A percentile compares a stretch with the other conserved stretches of the same genome.
Evolutionary conservation across 2,797 vertebrate genomes (phyloP).

Genomic region (Vireo griseus): DNA sequence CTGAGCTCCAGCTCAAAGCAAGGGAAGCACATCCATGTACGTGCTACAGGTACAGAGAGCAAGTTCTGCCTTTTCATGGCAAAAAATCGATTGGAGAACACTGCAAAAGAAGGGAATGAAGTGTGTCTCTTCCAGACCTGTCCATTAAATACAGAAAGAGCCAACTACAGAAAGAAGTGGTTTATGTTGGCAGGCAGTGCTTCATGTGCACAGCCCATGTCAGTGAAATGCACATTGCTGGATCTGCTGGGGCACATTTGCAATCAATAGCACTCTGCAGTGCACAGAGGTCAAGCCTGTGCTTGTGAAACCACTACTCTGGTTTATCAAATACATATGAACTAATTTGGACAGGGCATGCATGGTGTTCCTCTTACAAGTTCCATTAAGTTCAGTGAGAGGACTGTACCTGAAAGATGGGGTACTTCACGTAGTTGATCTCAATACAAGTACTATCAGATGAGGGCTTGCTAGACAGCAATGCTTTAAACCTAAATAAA

Average conservation of each 20-base stretch:
- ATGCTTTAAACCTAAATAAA: slow-evolving; percentile 89
- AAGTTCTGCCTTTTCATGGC: not conserved
- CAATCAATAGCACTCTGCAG: not conserved
- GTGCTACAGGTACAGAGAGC: not conserved
- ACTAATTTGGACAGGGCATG: not conserved
- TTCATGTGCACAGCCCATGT: not conserved
- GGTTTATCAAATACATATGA: not conserved
- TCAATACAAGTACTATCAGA: slow-evolving; percentile 96
- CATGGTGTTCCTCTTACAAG: not conserved
- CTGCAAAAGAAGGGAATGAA: not conserved
- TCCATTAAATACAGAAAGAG: not conserved
- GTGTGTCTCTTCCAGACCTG: not conserved
- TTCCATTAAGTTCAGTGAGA: not conserved
- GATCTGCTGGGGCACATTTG: not conserved
- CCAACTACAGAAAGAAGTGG: not conserved
- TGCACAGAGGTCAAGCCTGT: not conserved
- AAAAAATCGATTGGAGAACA: not conserved
- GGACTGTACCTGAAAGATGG: slow-evolving; percentile 91
- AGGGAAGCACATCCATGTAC: not conserved
- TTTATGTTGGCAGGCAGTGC: not conserved
- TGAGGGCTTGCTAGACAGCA: slow-evolving; percentile 93
- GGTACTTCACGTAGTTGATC: slow-evolving; percentile 98
- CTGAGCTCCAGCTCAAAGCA: not conserved
- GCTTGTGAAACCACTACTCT: not conserved
- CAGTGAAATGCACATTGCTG: not conserved